phyloP scores from a whole-genome alignment of 30 jellyfish, hydroid and myxozoan genomes.

The Nemopilema nomurai region DNA sequence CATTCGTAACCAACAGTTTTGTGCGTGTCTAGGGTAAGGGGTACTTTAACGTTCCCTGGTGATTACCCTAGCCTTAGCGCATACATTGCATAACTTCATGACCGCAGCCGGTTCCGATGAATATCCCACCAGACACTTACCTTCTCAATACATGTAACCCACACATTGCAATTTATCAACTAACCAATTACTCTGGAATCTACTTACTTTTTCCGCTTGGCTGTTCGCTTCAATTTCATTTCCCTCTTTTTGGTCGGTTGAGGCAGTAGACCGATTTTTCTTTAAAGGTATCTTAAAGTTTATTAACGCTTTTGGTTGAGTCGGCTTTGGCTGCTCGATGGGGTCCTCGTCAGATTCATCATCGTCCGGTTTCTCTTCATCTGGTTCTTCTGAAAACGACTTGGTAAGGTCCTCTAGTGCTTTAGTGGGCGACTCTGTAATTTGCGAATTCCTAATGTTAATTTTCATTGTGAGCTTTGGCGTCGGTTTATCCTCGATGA shows the following conservation, averaged over 20 bases:
- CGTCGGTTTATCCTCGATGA: constrained; percentile 1
- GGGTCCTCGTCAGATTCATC: constrained; percentile 9
- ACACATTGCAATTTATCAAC: background rate
- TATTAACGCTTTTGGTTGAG: constrained; percentile 52
- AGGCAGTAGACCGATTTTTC: constrained; percentile 13
- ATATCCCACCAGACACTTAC: no score
- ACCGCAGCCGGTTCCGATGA: no score
- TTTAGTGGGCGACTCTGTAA: constrained; percentile 67
- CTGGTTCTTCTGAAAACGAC: constrained; percentile 1
- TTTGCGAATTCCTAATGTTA: constrained; percentile 50
- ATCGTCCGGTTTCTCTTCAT: background rate
- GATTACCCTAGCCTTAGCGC: no score
- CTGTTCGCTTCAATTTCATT: constrained; percentile 1
- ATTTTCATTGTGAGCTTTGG: constrained; percentile 54
- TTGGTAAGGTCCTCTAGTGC: constrained; percentile 28
- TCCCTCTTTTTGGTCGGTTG: constrained; percentile 12
- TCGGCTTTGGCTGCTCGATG: constrained; percentile 39
- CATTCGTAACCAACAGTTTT: no score
- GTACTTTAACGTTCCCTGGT: no score
- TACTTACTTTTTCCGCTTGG: background rate
- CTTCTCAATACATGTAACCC: no score
- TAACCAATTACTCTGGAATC: background rate
- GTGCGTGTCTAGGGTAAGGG: no score
- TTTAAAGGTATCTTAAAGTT: constrained; percentile 43
- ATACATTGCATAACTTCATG: no score